Evolutionary conservation across 2,797 vertebrate genomes (phyloP), one percentile per base, ranked within the genome.

Genomic region (Sebastiscus tertius): DNA sequence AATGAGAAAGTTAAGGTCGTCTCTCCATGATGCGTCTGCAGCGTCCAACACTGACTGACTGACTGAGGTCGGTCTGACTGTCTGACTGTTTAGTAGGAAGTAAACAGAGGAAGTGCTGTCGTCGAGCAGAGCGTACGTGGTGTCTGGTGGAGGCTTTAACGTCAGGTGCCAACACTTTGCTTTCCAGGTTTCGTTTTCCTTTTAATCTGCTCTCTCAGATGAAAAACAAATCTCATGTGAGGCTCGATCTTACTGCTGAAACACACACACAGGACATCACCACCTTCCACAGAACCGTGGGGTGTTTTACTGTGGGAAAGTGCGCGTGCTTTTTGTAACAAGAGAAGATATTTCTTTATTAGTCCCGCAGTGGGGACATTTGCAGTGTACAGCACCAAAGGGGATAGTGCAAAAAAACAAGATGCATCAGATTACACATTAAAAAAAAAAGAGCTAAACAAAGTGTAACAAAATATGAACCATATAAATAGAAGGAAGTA

Each of bases 171-270:
- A 13, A 6, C 12, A n/a, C 9, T 16, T 10, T 31, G 3, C 72
- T 34, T 24, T 60, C 1, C 29, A 31, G 16, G 68, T 92, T 93
- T 92, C 88, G 87, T 82, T 92, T 92, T 91, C 87, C 77, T 27
- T 86, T 80, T 86, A 16, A 72, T 31, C 12, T n/a, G 36, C 69
- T 73, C 61, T 29, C 20, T 82, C 59, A 63, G 2, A 75, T 52
- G 64, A 66, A 85, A 87, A 87, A 54, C 64, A 84, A 6, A 58
- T 81, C 39, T 62, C 8, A 42, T 3, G 39, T 52, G n/a, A 16
- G 42, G 9, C 16, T 3, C n/a, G n/a, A n/a, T n/a, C 4, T 1
- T 39, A 8, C 3, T 20, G 49, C 14, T 18, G 29, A 54, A 63
- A 39, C 12, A 39, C 12, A 42, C 13, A 68, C 39, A 20, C 39